A percentile compares a stretch with the other conserved stretches of the same genome.
Evolutionary conservation across 1,140 invertebrate species (phyloP).

Genomic region (Caerostris extrusa): DNA sequence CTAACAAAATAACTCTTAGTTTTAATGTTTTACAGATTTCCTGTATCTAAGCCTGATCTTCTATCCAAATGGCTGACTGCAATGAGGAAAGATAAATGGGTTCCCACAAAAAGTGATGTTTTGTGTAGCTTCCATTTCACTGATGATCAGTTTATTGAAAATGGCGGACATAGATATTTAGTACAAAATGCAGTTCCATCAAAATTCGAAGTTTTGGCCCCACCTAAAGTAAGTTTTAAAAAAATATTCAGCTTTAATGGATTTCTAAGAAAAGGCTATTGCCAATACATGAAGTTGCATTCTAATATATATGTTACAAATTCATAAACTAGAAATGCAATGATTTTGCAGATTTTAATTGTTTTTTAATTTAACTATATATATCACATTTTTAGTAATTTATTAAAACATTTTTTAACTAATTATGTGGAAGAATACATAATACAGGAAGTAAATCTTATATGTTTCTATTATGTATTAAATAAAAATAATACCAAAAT

Average conservation of each 20-base stretch:
- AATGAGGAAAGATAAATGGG: conserved; percentile 73
- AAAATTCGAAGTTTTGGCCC: conserved; percentile 69
- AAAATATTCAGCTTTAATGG: background rate
- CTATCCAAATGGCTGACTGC: conserved; percentile 60
- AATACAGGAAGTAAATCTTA: too few species aligned
- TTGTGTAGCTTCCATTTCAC: conserved; percentile 67
- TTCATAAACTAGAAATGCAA: too few species aligned
- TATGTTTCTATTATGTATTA: too few species aligned
- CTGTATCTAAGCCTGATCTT: conserved; percentile 64
- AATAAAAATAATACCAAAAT: too few species aligned
- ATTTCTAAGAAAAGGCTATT: too few species aligned
- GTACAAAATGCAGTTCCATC: conserved; percentile 60
- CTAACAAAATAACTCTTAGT: background rate
- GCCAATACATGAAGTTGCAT: too few species aligned
- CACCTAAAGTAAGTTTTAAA: conserved; percentile 50
- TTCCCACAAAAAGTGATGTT: conserved; percentile 59
- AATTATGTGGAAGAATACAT: too few species aligned
- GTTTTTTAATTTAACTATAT: too few species aligned
- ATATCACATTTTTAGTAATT: background rate
- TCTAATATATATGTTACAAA: too few species aligned
- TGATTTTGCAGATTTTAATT: too few species aligned
- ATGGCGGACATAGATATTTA: conserved; percentile 50
- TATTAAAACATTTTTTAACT: too few species aligned
- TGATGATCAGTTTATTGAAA: conserved; percentile 72
- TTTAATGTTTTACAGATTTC: conserved; percentile 51